phyloP scores from a whole-genome alignment of 2,113 vertebrate genomes.

The Podarcis cretensis region DNA sequence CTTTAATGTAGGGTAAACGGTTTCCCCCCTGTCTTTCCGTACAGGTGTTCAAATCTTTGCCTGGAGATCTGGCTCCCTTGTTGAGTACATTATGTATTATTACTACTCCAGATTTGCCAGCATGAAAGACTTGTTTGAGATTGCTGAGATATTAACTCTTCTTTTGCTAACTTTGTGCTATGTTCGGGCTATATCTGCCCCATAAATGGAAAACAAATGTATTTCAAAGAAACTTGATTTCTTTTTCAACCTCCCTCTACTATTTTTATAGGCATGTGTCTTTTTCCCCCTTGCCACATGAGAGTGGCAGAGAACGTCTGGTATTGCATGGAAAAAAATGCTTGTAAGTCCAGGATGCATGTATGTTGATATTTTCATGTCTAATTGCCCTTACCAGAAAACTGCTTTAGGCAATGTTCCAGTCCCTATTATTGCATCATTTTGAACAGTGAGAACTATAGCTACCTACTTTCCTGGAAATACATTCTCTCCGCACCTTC shows the following conservation, averaged over 20 bases:
- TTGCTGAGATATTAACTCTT: conserved; percentile 4
- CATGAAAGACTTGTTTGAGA: conserved; percentile 13
- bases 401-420: neutral
- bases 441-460: neutral
- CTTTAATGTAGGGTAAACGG: conserved; percentile 4
- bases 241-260: neutral
- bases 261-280: neutral
- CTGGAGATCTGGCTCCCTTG: conserved; percentile 13
- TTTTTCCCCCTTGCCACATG: neutral
- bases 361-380: neutral
- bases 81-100: conserved; percentile 2
- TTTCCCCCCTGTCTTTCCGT: neutral
- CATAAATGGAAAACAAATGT: neutral
- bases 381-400: neutral
- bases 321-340: neutral
- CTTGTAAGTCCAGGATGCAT: neutral
- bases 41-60: conserved; percentile 37
- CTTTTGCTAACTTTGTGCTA: neutral
- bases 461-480: neutral
- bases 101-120: conserved; percentile 18
- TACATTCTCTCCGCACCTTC: neutral
- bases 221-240: neutral
- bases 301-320: neutral
- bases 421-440: neutral
- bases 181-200: neutral